Conservation (phyloP, 2,113 vertebrate genomes). For the Crotalus horridus region DNA sequence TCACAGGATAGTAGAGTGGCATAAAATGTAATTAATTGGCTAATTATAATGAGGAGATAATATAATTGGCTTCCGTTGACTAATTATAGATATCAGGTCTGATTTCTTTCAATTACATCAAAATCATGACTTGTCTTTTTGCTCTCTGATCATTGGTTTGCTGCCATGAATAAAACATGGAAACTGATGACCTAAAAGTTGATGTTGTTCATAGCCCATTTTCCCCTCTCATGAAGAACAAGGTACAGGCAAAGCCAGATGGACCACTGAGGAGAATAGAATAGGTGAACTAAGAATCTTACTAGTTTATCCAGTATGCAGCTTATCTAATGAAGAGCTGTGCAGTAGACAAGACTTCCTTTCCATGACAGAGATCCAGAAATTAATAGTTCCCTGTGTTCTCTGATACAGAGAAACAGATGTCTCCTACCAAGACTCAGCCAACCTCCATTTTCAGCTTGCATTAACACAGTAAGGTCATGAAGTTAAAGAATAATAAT, state of each 20-base stretch:
- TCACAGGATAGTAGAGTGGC: neutral
- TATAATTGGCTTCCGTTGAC: neutral
- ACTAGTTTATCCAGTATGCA: neutral
- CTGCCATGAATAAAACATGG: neutral
- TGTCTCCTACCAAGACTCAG: neutral
- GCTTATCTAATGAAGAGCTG: neutral
- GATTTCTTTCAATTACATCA: neutral
- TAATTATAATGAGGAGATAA: neutral
- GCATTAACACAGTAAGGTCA: neutral
- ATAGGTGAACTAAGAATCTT: neutral
- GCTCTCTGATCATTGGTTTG: neutral
- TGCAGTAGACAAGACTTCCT: neutral
- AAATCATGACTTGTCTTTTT: neutral
- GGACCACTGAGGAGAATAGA: neutral
- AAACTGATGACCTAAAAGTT: neutral
- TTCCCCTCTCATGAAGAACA: neutral
- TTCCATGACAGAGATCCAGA: neutral
- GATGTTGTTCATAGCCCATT: neutral
- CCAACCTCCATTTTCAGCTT: neutral
- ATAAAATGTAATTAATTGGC: neutral
- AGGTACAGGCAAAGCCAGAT: neutral
- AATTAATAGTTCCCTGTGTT: neutral
- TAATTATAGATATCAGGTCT: neutral
- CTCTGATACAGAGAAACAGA: neutral
- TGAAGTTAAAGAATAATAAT: neutral